Evolutionary conservation across 2,888 invertebrate genomes (phyloP), one percentile per base, ranked within the genome.

Genomic region (Drosophila demipolita): DNA sequence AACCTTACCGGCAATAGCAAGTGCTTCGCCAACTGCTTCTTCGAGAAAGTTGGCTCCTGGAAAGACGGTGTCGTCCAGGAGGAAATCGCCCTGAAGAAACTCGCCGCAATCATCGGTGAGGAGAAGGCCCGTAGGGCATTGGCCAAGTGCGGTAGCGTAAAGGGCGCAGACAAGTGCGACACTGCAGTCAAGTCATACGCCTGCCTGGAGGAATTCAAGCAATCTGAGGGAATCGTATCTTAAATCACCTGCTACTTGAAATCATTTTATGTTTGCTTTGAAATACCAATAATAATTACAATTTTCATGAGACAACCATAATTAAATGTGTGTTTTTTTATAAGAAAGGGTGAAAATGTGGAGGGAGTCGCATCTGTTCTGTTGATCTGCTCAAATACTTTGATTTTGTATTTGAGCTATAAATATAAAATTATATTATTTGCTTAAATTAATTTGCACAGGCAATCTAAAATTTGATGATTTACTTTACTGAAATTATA

Each of bases 1-100:
- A 74, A 87, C 26, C 78, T 83, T 48, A 86, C 70, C 36, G 82
- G 87, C 23, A 89, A 83, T 15, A 48, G 85, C 4, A 91, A 91
- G 66, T 92, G 93, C 75, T 92, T 92, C 63, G 73, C 88, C 49
- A 90, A 91, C 55, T 93, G 93, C 57, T 90, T 93, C 81, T 82
- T 92, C 48, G 92, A 92, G 68, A 89, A 91, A 72, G 42, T 73
- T 0, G 92, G 90, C 35, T 75, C 89, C 12, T 29, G 91, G 3
- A 89, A 90, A 73, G 80, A 91, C 45, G 91, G 88, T 3, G 82
- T 76, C 2, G n/a, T 92, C 0, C 89, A 91, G 66, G 83, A 81
- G 7, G 80, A 73, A 3, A 68, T 72, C 4, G 72, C 85, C 6
- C 20, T 84, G 1, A 38, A 68, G 38, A 88, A 90, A 33, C 69